Percentiles rank a stretch among this genome's conserved stretches.
Evolutionary conservation across 2,113 vertebrate species (phyloP).

Genomic region (Balaenoptera acutorostrata): DNA sequence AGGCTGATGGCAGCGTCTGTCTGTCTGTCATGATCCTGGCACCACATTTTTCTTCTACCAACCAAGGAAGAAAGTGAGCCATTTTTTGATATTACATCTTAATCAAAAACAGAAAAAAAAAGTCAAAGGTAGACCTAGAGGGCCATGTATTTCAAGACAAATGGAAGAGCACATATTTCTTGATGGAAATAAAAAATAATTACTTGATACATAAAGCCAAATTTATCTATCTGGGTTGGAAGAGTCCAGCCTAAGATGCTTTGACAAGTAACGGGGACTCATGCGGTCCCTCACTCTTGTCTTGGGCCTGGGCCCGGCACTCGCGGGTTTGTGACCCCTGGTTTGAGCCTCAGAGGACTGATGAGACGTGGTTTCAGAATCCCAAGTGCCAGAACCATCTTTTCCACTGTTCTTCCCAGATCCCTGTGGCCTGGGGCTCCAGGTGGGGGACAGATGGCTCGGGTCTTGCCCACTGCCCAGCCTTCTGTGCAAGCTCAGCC

Average conservation of each 20-base stretch:
- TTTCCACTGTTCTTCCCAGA: not conserved
- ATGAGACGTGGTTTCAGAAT: not conserved
- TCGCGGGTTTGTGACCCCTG: too few species aligned
- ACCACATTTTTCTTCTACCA: not conserved
- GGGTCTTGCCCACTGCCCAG: not conserved
- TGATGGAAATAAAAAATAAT: not conserved
- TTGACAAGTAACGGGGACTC: too few species aligned
- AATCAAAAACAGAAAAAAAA: not conserved
- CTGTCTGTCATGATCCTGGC: not conserved
- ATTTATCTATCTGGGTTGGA: not conserved
- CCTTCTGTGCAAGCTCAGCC: not conserved
- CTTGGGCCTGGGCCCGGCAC: not conserved
- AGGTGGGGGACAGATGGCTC: not conserved
- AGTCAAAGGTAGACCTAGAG: not conserved
- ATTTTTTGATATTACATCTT: not conserved
- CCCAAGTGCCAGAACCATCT: not conserved
- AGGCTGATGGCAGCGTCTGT: not conserved
- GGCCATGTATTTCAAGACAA: not conserved
- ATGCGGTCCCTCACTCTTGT: not conserved
- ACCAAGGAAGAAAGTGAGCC: not conserved
- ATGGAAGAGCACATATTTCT: not conserved
- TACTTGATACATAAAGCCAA: not conserved
- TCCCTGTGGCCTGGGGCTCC: not conserved
- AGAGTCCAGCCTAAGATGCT: not conserved
- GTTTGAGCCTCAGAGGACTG: not conserved